These are phyloP conservation scores for Morelia viridis DNA, from an alignment of 2,797 vertebrate species.

Conservation along the genomic window DNA sequence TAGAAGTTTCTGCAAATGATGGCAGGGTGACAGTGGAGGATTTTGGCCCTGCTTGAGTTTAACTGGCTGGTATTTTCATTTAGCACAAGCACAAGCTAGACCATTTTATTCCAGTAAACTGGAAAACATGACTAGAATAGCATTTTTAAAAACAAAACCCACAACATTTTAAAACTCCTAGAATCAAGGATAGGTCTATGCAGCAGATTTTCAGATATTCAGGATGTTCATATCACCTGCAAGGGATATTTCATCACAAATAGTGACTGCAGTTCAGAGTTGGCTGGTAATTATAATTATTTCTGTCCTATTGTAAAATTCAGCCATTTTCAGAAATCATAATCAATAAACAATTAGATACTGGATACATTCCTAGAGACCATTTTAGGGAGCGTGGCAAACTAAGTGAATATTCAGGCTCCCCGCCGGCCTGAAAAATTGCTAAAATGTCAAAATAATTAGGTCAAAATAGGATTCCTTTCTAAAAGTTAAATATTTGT, in stretches of 20 bases:
- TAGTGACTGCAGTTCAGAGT: background rate
- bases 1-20: too few species aligned
- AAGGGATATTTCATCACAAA: background rate
- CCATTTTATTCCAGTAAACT: background rate
- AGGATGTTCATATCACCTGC: background rate
- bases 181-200: background rate
- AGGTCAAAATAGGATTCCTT: conserved; percentile 26
- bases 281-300: conserved; percentile 4
- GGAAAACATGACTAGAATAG: background rate
- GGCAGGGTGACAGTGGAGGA: background rate
- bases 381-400: background rate
- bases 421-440: background rate
- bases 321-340: background rate
- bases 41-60: background rate
- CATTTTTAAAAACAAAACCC: background rate
- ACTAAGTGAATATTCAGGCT: background rate
- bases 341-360: conserved; percentile 23
- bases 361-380: background rate
- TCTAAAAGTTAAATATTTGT: conserved; percentile 18
- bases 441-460: conserved; percentile 20
- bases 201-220: too few species aligned
- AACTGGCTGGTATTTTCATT: too few species aligned
- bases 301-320: background rate
- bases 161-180: background rate
- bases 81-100: background rate